Evolutionary conservation across 2,113 vertebrate species (phyloP), one percentile per base, ranked within the genome.

Genomic region (Eurystomus gularis): DNA sequence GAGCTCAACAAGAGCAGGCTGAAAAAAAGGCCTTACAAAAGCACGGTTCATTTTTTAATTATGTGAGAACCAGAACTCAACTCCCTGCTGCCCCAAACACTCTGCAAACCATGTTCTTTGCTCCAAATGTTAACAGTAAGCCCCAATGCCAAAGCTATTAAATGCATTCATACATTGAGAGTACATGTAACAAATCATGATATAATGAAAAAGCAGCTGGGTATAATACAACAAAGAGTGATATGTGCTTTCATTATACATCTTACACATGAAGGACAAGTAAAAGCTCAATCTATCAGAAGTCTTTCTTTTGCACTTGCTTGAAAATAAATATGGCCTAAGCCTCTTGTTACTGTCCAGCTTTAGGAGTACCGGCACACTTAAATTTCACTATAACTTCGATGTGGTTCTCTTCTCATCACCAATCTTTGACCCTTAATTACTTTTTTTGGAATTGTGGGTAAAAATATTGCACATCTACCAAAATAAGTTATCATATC

Each of bases 31-130:
- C 55, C 26, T 24, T 87, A 35, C 18, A 71, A 89, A 92, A 75
- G 42, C 83, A 78, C 39, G 54, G 52, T 72, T 95, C 65, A 42
- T 71, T 91, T 90, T 85, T 85, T 85, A 91, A 92, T 94, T 87
- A 85, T 46, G 40, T 78, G 86, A 78, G 33, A 78, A 86, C 26
- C 51, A 66, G 37, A 70, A 75, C 48, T 18, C 35, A 52, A 54
- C 80, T 86, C 80, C 61, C 69, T 84, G 89, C 55, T 95, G 83
- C 84, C 60, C 42, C 61, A 71, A 83, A 86, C 26, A 35, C 44
- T 76, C 42, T 33, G 72, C 42, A 77, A 83, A 78, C 24, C 48
- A 48, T 1, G 60, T 54, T 60, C 77, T 94, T 81, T 68, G 51
- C 77, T 95, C 46, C 77, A 86, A 42, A 82, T 55, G n/a, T 69